These are phyloP conservation scores for Molorchus minor DNA, from an alignment of 2,888 invertebrate genomes.

Conservation along the genomic window DNA sequence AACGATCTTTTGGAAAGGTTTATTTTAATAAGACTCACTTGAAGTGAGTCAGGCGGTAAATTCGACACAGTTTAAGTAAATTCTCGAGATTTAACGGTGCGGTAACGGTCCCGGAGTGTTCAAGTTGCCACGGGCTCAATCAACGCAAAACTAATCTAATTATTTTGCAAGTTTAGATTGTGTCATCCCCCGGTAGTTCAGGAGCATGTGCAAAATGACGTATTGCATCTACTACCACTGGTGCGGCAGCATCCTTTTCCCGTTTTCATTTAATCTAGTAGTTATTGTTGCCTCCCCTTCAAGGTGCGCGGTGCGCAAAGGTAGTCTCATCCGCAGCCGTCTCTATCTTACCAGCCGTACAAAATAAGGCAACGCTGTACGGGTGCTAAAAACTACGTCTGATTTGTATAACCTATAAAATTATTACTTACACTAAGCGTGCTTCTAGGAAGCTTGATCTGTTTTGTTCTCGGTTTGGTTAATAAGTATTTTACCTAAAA, in stretches of 20 bases:
- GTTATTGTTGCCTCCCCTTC: constrained; percentile 40
- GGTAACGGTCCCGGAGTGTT: not conserved
- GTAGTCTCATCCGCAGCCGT: constrained; percentile 1
- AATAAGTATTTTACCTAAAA: no score
- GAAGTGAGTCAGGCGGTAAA: no score
- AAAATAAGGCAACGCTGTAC: not conserved
- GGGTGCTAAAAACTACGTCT: no score
- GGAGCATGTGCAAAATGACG: constrained; percentile 62
- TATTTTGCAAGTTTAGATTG: constrained; percentile 57
- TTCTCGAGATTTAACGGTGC: not conserved
- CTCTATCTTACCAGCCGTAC: not conserved
- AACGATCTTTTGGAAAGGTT: no score
- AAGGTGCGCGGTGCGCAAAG: constrained; percentile 9
- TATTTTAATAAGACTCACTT: no score
- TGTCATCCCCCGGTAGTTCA: constrained; percentile 50
- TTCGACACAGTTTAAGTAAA: no score
- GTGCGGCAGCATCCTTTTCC: constrained; percentile 46
- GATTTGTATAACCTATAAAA: no score
- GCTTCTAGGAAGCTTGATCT: no score
- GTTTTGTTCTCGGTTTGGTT: no score
- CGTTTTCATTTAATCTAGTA: constrained; percentile 53
- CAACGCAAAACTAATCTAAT: constrained; percentile 59
- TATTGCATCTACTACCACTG: constrained; percentile 44
- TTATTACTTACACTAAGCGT: no score
- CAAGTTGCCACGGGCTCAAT: constrained; percentile 40